Conservation (phyloP, 2,888 invertebrate species). For the Ochropleura plecta region DNA sequence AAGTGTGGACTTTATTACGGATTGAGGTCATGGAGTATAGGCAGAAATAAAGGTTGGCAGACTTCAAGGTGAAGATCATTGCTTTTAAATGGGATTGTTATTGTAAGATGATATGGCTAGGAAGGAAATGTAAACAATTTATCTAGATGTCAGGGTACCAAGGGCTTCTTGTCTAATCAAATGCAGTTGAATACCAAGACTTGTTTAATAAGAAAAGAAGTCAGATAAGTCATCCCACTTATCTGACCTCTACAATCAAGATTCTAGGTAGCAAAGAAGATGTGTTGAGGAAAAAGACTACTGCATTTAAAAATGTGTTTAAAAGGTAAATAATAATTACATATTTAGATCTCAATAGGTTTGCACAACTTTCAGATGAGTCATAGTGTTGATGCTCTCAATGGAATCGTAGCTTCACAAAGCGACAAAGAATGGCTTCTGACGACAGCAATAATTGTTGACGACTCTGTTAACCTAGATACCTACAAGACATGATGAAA, state of each 20-base stretch:
- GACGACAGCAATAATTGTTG: background rate
- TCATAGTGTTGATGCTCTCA: background rate
- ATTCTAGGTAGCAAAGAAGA: background rate
- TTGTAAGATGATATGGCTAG: background rate
- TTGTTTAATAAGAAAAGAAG: background rate
- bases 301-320: background rate
- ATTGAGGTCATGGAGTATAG: slow-evolving; percentile 47
- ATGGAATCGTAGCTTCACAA: background rate
- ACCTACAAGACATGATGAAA: background rate
- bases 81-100: background rate
- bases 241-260: background rate
- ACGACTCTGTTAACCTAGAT: background rate
- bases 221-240: background rate
- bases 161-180: background rate
- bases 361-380: background rate
- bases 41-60: slow-evolving; percentile 36
- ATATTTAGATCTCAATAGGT: background rate
- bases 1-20: slow-evolving; percentile 25
- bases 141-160: background rate
- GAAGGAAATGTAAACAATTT: background rate
- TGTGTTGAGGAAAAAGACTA: background rate
- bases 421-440: background rate
- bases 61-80: slow-evolving; percentile 15
- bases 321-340: background rate
- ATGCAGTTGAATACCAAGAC: background rate